Evolutionary conservation across 2,797 vertebrate species (phyloP).

Genomic region (Botia kubotai): DNA sequence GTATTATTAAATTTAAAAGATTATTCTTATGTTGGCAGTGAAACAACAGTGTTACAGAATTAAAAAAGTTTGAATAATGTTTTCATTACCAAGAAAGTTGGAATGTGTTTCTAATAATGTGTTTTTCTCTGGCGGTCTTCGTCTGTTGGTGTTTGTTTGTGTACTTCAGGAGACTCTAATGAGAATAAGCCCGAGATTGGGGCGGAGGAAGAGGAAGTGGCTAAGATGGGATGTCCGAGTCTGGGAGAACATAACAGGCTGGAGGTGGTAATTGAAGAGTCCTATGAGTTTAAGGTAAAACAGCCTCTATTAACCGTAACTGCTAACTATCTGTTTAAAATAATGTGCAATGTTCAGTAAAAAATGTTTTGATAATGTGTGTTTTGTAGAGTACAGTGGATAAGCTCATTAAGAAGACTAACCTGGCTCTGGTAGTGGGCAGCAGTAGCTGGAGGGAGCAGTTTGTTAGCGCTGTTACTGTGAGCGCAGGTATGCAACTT

Average conservation of each 20-base stretch:
- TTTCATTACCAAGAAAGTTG: neutral
- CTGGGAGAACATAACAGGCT: slow-evolving; percentile 80
- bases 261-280: slow-evolving; percentile 86
- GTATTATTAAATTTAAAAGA: too few species aligned
- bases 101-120: neutral
- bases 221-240: slow-evolving; percentile 83
- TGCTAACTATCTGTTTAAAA: too few species aligned
- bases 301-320: neutral
- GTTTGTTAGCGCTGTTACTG: slow-evolving; percentile 86
- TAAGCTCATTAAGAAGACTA: slow-evolving; percentile 89
- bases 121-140: slow-evolving; percentile 1
- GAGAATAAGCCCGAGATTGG: slow-evolving; percentile 80
- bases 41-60: too few species aligned
- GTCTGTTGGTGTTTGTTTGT: slow-evolving; percentile 5
- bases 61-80: too few species aligned
- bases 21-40: too few species aligned
- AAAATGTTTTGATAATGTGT: slow-evolving; percentile 41
- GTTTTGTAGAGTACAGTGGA: slow-evolving; percentile 81
- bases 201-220: slow-evolving; percentile 78
- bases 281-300: slow-evolving; percentile 86
- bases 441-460: slow-evolving; percentile 91
- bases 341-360: slow-evolving; percentile 5
- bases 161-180: slow-evolving; percentile 77
- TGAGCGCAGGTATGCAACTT: slow-evolving; percentile 81
- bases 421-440: slow-evolving; percentile 86